Base-by-base conservation (phyloP, 2,888 invertebrate species). In the Shargacucullia verbasci region DNA sequence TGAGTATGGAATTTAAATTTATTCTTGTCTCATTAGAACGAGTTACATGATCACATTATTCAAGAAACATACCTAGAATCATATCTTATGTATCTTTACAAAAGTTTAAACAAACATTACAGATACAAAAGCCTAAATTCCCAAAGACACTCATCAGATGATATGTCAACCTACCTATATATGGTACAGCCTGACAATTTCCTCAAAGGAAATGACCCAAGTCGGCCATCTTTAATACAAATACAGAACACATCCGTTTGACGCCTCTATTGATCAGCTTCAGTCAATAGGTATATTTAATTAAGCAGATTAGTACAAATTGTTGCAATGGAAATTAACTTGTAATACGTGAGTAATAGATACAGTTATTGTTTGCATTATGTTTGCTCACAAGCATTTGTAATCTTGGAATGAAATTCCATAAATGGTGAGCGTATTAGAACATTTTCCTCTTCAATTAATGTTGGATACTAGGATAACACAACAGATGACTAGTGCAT, bases 171-270 rank as follows among this genome's bases (percentile, higher is more conserved):
- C 39, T 63, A 59, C 49, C 70, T 71, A 60, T 69, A 72, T 62
- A 73, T 44, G 68, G 65, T 29, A 61, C 57, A 29, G 63, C 62
- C 73, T 53, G 55, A 50, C 49, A 50, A 54, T 68, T 73, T 83
- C 80, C 73, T 80, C 83, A 83, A 85, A 87, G 88, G 87, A 89
- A 84, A 80, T 85, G 86, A 86, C 85, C 84, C 81, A 83, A 83
- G 81, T 82, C 80, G 74, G 80, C 78, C 84, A 85, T 84, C 79
- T 86, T 86, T 79, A 86, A 82, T 85, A 78, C 81, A 87, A 87
- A 88, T 79, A 86, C 79, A 67, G 55, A 84, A 84, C 81, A 85
- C 80, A 84, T 88, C 88, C 87, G 87, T 81, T 83, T 75, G 78
- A 74, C 81, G 77, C 75, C 73, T 78, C 76, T 72, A 82, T 84